Base-by-base conservation (phyloP, 2,113 vertebrate genomes). In the Hypocryptadius cinnamomeus region DNA sequence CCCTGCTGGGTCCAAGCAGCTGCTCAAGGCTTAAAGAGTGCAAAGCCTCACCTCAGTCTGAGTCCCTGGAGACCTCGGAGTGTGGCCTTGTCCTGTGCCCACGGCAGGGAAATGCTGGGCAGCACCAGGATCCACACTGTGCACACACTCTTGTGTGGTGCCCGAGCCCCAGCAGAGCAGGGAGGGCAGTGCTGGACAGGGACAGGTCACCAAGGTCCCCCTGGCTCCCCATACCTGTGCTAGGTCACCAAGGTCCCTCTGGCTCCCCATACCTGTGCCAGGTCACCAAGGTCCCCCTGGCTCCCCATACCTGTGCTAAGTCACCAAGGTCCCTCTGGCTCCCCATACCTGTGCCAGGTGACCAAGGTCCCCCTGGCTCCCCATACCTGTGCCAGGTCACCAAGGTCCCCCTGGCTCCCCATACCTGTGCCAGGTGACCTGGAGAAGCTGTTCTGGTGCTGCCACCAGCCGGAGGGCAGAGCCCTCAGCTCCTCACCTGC, bases 71-170 rank as follows among this genome's bases (percentile, higher is more conserved):
- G n/a, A 53, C 7, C 60, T 9, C 0, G 0, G 48, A 16, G 35
- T 0, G 6, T 10, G 40, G 56, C 56, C 35, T 6, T 3, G 1
- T 63, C 35, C 56, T 20, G 56, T 30, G 51, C 21, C 37, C 45
- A 4, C 0, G 0, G 79, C 47, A n/a, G 56, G 80, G 60, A 30
- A 44, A 8, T 1, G 7, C 59, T 1, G 2, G 40, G 44, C 53
- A 8, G 25, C 47, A 2, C 2, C 16, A 12, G 31, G 33, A 60
- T 4, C 35, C 59, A 47, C 40, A 15, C 44, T 27, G 16, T 4
- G 37, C 72, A 7, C 5, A 14, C 5, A 8, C 22, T n/a, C 81
- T 22, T 10, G 5, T 27, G 14, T 3, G 21, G 4, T 25, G 42
- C 16, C 69, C 2, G 3, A 39, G 63, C 33, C 33, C 56, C 33